Conservation (phyloP, 37 sponge, comb jelly and placozoan species). For the Haliclona indistincta region DNA sequence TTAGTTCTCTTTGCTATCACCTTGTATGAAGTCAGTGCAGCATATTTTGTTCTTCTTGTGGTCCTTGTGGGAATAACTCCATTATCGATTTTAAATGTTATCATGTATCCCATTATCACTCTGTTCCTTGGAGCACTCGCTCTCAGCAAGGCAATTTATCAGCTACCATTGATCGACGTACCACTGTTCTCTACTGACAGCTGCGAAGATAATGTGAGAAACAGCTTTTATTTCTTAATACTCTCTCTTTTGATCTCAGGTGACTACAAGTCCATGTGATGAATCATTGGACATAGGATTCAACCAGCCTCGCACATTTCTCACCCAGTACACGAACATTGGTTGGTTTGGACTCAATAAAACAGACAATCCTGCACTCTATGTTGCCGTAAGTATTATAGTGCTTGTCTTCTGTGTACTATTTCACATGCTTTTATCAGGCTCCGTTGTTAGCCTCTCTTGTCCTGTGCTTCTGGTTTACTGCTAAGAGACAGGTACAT, state of each 20-base stretch:
- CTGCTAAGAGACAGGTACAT: constrained; percentile 42
- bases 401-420: not conserved
- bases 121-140: constrained; percentile 40
- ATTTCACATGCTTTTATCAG: constrained; percentile 26
- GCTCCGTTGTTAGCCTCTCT: constrained; percentile 43
- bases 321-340: not conserved
- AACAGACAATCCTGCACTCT: constrained; percentile 27
- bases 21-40: constrained; percentile 43
- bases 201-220: not conserved
- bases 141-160: constrained; percentile 49
- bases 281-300: not conserved
- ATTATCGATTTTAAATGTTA: constrained; percentile 29
- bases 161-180: constrained; percentile 28
- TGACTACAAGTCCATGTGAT: constrained; percentile 2
- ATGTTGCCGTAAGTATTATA: constrained; percentile 51
- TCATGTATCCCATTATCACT: constrained; percentile 64
- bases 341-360: constrained; percentile 78
- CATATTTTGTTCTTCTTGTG: constrained; percentile 52
- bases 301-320: not conserved
- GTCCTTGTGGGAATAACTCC: constrained; percentile 26
- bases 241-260: too few relatives aligned
- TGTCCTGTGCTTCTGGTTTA: constrained; percentile 51
- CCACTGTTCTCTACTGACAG: not conserved
- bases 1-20: constrained; percentile 45
- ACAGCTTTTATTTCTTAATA: not conserved